Base-by-base conservation (phyloP, 2,888 invertebrate genomes). In the Chrysotoxum bicinctum region DNA sequence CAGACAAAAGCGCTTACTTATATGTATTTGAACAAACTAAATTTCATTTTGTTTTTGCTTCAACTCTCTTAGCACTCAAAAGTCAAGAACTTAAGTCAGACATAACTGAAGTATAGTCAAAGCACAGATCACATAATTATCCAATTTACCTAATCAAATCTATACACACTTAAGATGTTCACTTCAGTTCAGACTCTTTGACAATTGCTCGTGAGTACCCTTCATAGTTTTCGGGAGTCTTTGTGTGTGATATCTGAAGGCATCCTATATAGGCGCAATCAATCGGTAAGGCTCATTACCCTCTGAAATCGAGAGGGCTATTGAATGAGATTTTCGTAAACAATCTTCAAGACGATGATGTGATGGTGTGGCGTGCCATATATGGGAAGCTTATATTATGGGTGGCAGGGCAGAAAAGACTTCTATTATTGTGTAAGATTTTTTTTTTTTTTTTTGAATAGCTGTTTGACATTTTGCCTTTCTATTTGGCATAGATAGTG, bases 121-220 rank as follows among this genome's bases (percentile, higher is more conserved):
- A 45, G 64, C 37, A 64, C 70, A 72, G 32, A 35, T 50, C 35
- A 35, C 70, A 60, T 85, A 76, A 85, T 85, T 85, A 85, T 80
- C 76, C 68, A 85, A 85, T 85, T 85, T 72, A 68, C 84, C 72
- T 81, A 76, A 85, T 80, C 80, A 85, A 79, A 72, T 66, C 76
- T 56, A 72, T 80, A 73, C 60, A 58, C 75, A 73, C 84, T 76
- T 72, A 8, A 35, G 74, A 23, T 62, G 48, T 60, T 45, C 81
- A 72, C 79, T 79, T 54, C 62, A 75, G 64, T 79, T 54, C 62
- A 75, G 64, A 14, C 43, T 56, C 74, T 75, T 75, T 73, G 68
- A 50, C 40, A 32, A 26, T 58, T 40, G 56, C 58, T 37, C 21
- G 12, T 40, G 56, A 72, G 81, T 50, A 72, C 56, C 40, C 12